These are phyloP conservation scores for Trachurus trachurus DNA, from an alignment of 2,797 vertebrate species.

Conservation along the genomic window DNA sequence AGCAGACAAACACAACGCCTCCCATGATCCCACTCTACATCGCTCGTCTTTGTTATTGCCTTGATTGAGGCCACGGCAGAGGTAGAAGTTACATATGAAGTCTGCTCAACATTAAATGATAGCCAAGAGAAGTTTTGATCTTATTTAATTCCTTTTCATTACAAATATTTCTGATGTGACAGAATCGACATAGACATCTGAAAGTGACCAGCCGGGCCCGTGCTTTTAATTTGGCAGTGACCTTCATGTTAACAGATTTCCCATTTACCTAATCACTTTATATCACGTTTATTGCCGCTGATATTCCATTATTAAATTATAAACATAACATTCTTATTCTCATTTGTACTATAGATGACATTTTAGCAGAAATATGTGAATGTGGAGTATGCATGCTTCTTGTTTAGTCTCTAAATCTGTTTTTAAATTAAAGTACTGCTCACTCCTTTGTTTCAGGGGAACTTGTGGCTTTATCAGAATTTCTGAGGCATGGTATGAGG, in stretches of 20 bases:
- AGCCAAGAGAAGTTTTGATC: neutral
- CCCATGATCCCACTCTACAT: neutral
- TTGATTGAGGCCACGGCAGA: too few species aligned
- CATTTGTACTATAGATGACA: neutral
- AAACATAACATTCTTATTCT: neutral
- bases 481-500: conserved; percentile 23
- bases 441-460: conserved; percentile 1
- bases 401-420: neutral
- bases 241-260: neutral
- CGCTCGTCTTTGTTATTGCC: too few species aligned
- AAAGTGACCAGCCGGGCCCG: neutral
- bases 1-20: too few species aligned
- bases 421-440: neutral
- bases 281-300: neutral
- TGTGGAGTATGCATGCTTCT: neutral
- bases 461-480: conserved; percentile 5
- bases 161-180: neutral
- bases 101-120: too few species aligned
- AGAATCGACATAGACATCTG: neutral
- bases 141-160: neutral
- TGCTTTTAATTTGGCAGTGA: neutral
- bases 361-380: neutral
- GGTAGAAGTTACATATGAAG: too few species aligned
- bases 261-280: neutral
- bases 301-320: neutral